phyloP scores from a whole-genome alignment of 2,113 vertebrate genomes.

The Burhinus oedicnemus region DNA sequence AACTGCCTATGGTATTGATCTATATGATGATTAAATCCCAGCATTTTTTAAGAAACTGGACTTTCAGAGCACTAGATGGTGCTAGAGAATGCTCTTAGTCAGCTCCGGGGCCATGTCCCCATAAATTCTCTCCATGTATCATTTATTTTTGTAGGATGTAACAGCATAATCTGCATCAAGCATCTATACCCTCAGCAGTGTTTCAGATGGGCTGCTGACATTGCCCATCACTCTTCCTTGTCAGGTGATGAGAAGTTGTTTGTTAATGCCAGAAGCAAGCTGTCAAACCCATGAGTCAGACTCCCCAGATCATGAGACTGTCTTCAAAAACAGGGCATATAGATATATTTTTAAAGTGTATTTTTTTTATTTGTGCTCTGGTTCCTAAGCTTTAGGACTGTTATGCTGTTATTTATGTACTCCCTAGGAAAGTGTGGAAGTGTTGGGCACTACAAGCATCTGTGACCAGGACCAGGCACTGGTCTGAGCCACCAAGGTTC shows the following conservation, averaged over 20 bases:
- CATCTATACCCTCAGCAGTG: background rate
- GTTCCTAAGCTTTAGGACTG: background rate
- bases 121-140: background rate
- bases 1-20: background rate
- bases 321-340: background rate
- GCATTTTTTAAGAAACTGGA: background rate
- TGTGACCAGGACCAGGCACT: background rate
- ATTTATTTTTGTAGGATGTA: background rate
- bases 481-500: background rate
- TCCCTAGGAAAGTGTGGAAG: background rate
- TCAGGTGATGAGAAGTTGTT: background rate
- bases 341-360: background rate
- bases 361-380: background rate
- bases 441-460: background rate
- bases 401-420: background rate
- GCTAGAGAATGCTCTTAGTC: conserved; percentile 54
- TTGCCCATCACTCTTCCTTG: background rate
- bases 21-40: background rate
- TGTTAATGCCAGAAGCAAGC: background rate
- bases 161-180: background rate
- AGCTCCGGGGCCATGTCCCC: background rate
- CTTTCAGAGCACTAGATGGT: conserved; percentile 64
- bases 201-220: background rate
- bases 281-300: background rate
- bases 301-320: background rate